These are phyloP conservation scores for Eurosta solidaginis DNA, from an alignment of 1,140 invertebrate genomes.

Conservation along the genomic window DNA sequence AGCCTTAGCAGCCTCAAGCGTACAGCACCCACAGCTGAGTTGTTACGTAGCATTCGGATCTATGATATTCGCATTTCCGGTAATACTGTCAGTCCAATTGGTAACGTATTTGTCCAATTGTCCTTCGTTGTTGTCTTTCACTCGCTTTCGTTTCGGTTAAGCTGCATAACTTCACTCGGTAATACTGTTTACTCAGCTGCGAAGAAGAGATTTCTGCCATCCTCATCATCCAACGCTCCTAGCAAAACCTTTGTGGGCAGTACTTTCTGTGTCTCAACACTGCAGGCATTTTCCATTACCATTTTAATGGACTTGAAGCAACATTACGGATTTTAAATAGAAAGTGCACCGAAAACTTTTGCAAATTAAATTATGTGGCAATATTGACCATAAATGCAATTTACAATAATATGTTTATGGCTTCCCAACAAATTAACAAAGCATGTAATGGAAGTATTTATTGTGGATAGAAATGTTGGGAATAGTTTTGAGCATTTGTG, in stretches of 20 bases:
- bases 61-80: neutral
- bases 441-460: neutral
- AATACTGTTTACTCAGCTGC: neutral
- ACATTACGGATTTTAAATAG: slow-evolving; percentile 11
- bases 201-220: too few species aligned
- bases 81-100: neutral
- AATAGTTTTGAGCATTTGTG: too few species aligned
- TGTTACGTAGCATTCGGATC: neutral
- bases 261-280: neutral
- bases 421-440: neutral
- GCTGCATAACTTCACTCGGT: neutral
- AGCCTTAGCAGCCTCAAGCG: neutral
- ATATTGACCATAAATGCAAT: slow-evolving; percentile 15
- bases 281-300: slow-evolving; percentile 6
- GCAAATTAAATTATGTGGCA: slow-evolving; percentile 20
- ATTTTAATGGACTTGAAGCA: neutral
- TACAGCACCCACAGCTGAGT: neutral
- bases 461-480: neutral
- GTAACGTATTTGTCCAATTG: neutral
- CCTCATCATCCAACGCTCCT: neutral
- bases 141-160: neutral
- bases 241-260: too few species aligned
- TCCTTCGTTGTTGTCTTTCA: neutral
- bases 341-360: slow-evolving; percentile 9
- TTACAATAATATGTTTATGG: slow-evolving; percentile 16